Base-by-base conservation (phyloP, 2,113 vertebrate species). In the Stegastes partitus region DNA sequence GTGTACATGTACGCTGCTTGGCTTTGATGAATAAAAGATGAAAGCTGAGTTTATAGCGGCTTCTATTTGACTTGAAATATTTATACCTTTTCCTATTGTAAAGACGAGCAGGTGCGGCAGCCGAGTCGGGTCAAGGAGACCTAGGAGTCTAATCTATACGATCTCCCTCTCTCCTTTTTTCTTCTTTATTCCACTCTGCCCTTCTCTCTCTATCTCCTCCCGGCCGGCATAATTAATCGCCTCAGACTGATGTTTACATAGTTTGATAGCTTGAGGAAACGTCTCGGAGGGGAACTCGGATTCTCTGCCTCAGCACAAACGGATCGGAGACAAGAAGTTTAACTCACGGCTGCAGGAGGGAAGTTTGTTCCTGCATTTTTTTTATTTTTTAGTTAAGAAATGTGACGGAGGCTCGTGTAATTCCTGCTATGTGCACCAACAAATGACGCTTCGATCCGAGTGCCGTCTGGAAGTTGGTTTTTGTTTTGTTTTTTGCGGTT, bases 11-110 rank as follows among this genome's bases (percentile, higher is more conserved):
- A 58, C 66, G 81, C 85, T 59, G 68, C 37, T 54, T 6, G 58
- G 75, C 87, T 93, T 91, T 92, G 92, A 92, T 94, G 90, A 94
- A 93, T 93, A 92, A 94, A 93, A 91, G 82, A 94, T 93, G 90
- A 87, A 87, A 88, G 72, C 80, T 71, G 75, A 82, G 83, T 90
- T 90, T 92, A 83, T 87, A 62, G 80, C 4, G 51, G 77, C 86
- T 90, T 90, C 87, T 88, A 85, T 91, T 93, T 90, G 87, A 86
- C 85, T 84, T 93, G 70, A 92, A 93, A 92, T 93, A 94, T 93
- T 91, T 90, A 91, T 92, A 84, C 77, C 49, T 78, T 53, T 58
- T 81, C 53, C 77, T 53, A 81, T 86, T 86, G 86, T 91, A 88
- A 87, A 91, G 88, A 86, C 58, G 73, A 83, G 81, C 80, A 85